A percentile compares a stretch with the other conserved stretches of the same genome.
phyloP scores from a whole-genome alignment of 1,140 invertebrate species.

The Rhizoglyphus robini region DNA sequence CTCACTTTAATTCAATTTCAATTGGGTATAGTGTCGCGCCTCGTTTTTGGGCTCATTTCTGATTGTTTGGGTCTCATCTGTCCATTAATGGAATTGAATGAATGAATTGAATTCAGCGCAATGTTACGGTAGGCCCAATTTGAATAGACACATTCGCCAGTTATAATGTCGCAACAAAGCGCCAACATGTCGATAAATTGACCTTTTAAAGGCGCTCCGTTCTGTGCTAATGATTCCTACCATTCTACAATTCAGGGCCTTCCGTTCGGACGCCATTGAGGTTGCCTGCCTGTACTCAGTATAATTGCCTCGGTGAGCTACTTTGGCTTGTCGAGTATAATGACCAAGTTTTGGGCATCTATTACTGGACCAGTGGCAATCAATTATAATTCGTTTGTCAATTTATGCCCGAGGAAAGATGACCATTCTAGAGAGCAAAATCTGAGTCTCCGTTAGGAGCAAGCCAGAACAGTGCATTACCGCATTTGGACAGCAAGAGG shows the following conservation, averaged over 20 bases:
- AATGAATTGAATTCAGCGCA: neutral
- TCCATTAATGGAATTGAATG: too few species aligned
- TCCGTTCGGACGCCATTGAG: neutral
- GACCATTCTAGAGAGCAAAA: too few species aligned
- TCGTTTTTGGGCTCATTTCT: too few species aligned
- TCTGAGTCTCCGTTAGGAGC: too few species aligned
- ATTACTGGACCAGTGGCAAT: too few species aligned
- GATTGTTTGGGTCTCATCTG: neutral
- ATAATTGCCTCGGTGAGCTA: neutral
- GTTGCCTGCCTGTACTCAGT: neutral
- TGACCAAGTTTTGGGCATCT: too few species aligned
- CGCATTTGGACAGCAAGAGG: too few species aligned
- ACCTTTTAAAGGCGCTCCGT: neutral
- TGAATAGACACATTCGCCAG: slow-evolving; percentile 11
- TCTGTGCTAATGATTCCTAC: neutral
- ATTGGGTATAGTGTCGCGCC: neutral
- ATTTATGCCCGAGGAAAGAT: too few species aligned
- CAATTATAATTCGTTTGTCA: too few species aligned
- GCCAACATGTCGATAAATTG: slow-evolving; percentile 6
- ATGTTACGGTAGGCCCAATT: slow-evolving; percentile 9
- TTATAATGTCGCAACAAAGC: slow-evolving; percentile 11
- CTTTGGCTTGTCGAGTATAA: too few species aligned
- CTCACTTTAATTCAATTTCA: slow-evolving; percentile 8
- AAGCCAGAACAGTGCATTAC: too few species aligned
- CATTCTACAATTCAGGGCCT: neutral